Evolutionary conservation across 2,797 vertebrate genomes (phyloP), one percentile per base, ranked within the genome.

Genomic region (Cichlasoma orientale): DNA sequence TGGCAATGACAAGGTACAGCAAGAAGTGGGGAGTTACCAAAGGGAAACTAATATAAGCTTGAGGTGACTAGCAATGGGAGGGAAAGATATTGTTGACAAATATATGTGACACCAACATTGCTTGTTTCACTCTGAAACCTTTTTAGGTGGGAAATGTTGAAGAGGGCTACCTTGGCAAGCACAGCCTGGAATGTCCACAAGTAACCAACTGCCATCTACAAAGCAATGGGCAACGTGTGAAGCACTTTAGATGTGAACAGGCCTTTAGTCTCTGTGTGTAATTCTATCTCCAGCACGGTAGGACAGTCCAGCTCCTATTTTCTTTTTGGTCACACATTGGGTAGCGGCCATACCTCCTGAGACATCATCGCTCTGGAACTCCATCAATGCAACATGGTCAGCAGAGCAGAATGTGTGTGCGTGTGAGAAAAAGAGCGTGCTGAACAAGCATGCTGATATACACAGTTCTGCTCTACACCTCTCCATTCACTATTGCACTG

Each of bases 401-500:
- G 88, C 89, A 88, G 83, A 92, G 86, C 87, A 83, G 79, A 82
- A 85, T 83, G 74, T 82, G 82, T 78, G 85, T 55, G 79, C 47
- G 56, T 63, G 75, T 75, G 50, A 1, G 0, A 5, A 69, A 25
- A 21, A 31, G 54, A 80, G 86, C 63, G 75, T 91, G 89, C 89
- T 90, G 92, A 93, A 89, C 91, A 90, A 92, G 89, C 88, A 90
- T 77, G 71, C 80, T 50, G 72, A 78, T 68, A 56, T 79, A 72
- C 85, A 80, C 1, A 56, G 59, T 84, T 81, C 78, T 7, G 82
- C 88, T 69, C 77, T 36, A 74, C 86, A 83, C 81, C 84, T 86
- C 83, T 87, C 77, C 54, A 25, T 69, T 91, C 85, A 69, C 88
- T 83, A 89, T 95, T 96, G 92, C 94, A 82, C 82, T 69, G 89